Evolutionary conservation across 2,888 invertebrate species (phyloP), one percentile per base, ranked within the genome.

Genomic region (Catotricha subobsoleta): DNA sequence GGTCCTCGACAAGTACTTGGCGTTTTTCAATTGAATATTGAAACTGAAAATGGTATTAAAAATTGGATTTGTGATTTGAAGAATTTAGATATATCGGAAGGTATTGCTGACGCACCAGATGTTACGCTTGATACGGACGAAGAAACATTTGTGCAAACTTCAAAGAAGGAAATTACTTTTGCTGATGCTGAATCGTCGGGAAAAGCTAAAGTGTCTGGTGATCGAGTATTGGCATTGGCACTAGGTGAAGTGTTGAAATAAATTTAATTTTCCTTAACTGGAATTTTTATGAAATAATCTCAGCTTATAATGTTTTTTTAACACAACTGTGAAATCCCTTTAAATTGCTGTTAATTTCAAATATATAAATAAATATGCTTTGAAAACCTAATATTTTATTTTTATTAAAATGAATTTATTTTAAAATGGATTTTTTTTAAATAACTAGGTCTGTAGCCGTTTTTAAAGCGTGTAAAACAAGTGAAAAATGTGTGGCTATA

Each of bases 1-100:
- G 44, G 42, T 20, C 44, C 44, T 23, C 37, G 44, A 6, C 42
- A 42, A 42, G 38, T 42, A n/a, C 38, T 40, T 13, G 44, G 42
- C 30, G 42, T 44, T 15, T 42, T 44, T 20, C 42, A 42, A 44
- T 34, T 44, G 16, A 44, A 40, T 21, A 37, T 44, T 12, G 38
- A 35, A 18, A 21, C 16, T 37, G 42, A 33, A 30, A 42, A 44
- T 15, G 38, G 25, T 20, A 20, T 16, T 16, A 7, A 37, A 10
- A 28, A 33, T 25, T 40, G 20, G 30, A 31, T 42, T 37, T 36
- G 20, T 25, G 44, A 44, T 40, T 33, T 44, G 18, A 44, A 42
- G 19, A 31, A 42, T 29, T 36, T 44, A 15, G 31, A 35, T 16
- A 40, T 44, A 2, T 18, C 28, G 9, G 39, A 44, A 34, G 44